Base-by-base conservation (phyloP, 2,797 vertebrate genomes). In the Gymnoscopelus braueri region DNA sequence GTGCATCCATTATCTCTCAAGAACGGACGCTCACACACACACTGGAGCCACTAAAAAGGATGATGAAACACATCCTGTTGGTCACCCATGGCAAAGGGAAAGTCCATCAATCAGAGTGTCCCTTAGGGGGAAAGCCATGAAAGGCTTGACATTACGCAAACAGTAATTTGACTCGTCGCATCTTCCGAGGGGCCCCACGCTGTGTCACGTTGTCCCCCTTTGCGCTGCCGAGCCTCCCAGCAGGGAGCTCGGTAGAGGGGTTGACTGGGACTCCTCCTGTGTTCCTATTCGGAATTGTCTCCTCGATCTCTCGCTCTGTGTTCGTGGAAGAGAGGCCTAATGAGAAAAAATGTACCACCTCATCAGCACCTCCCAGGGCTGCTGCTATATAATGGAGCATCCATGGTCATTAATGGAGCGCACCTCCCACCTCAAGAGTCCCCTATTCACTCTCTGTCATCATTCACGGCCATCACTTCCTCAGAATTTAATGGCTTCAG, bases 391-490 rank as follows among this genome's bases (percentile, higher is more conserved):
- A 93, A 93, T 90, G 88, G 90, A 87, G 86, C 89, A 44, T 44
- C 8, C 39, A 44, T 2, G 39, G 7, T 44, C 39, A 10, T 44
- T 44, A 44, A 44, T 44, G 39, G 39, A 44, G 39, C 39, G 91
- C 93, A 91, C 91, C 94, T 93, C 94, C 90, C 91, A 93, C 87
- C 93, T 93, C 90, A 90, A 89, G 90, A 89, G 91, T 90, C 88
- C 39, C 89, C 94, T 90, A 91, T 94, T 93, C 94, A 91, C 87
- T 92, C 92, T 93, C 89, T 93, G 92, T 91, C 92, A 94, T 93
- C 92, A 94, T 95, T 94, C 93, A 93, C 85, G 92, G 91, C 89
- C 93, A 91, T 93, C 92, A 94, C 94, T 96, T 96, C 95, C 94
- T 96, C 93, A 93, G 88, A 92, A 89, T 95, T 94, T 95, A 95